Evolutionary conservation across 2,113 vertebrate genomes (phyloP).

Genomic region (Tragelaphus imberbis): DNA sequence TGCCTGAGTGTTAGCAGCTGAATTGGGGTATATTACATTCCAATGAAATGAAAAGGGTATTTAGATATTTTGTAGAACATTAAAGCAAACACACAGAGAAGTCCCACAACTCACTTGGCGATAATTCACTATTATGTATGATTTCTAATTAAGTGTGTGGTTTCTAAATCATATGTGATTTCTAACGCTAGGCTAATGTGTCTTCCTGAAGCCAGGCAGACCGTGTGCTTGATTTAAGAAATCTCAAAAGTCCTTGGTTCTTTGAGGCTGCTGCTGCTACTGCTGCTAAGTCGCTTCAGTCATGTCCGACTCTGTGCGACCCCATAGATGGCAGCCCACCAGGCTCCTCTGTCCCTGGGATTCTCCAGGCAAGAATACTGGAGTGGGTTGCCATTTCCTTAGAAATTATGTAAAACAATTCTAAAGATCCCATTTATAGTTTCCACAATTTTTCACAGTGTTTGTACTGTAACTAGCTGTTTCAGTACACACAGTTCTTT

Average conservation of each 20-base stretch:
- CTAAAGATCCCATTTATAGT: not conserved
- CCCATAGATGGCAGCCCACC: too few relatives aligned
- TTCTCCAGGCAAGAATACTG: too few relatives aligned
- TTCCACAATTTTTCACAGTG: not conserved
- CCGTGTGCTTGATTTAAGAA: not conserved
- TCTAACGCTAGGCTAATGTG: not conserved
- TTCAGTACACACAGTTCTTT: not conserved
- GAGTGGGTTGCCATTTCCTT: not conserved
- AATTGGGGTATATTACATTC: not conserved
- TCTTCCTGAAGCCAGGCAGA: not conserved
- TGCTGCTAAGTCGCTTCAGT: too few relatives aligned
- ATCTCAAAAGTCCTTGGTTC: not conserved
- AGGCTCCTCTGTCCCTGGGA: too few relatives aligned
- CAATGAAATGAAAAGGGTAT: not conserved
- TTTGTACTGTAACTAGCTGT: not conserved
- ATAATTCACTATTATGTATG: not conserved
- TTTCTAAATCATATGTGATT: not conserved
- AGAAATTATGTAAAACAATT: not conserved
- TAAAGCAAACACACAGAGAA: not conserved
- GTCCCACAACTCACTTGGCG: not conserved
- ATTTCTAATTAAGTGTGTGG: not conserved
- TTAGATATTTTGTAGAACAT: not conserved
- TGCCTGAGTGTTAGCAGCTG: not conserved
- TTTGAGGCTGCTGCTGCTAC: not conserved
- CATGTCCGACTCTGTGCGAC: rapidly evolving